A percentile compares a stretch with the other conserved stretches of the same genome.
These are phyloP conservation scores for Numenius phaeopus DNA, from an alignment of 2,797 vertebrate species.

Conservation along the genomic window DNA sequence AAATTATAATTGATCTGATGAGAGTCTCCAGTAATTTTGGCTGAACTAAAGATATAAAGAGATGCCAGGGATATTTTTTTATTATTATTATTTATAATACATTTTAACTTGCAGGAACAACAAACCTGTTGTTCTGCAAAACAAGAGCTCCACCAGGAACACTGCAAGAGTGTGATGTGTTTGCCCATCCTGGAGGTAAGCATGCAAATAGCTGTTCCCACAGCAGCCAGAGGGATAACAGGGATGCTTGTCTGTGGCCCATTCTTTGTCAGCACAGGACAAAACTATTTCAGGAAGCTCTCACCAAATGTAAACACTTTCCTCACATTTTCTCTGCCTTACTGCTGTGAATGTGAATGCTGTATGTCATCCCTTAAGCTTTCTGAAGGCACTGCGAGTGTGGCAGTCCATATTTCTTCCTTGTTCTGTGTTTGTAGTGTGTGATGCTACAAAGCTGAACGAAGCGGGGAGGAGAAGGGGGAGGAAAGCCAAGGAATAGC, in stretches of 20 bases:
- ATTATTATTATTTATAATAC: not conserved
- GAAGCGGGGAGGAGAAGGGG: accelerated
- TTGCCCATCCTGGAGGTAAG: not conserved
- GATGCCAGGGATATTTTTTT: not conserved
- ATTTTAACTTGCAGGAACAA: not conserved
- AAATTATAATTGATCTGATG: conserved; percentile 14
- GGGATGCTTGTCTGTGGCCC: accelerated
- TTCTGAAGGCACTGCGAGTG: not conserved
- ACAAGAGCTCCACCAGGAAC: not conserved
- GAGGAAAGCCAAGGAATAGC: not conserved
- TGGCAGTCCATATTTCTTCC: not conserved
- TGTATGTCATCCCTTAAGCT: not conserved
- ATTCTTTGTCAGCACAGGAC: not conserved
- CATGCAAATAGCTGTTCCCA: not conserved
- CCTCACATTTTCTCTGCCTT: not conserved
- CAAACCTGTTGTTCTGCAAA: not conserved
- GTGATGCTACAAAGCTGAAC: not conserved
- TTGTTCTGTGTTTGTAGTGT: not conserved
- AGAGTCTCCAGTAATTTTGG: not conserved
- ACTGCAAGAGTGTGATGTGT: not conserved
- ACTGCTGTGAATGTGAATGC: not conserved
- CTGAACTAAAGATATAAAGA: not conserved
- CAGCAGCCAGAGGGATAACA: not conserved
- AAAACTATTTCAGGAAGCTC: not conserved
- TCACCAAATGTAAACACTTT: not conserved